Evolutionary conservation across 2,113 vertebrate genomes (phyloP).

Genomic region (Cepphus grylle): DNA sequence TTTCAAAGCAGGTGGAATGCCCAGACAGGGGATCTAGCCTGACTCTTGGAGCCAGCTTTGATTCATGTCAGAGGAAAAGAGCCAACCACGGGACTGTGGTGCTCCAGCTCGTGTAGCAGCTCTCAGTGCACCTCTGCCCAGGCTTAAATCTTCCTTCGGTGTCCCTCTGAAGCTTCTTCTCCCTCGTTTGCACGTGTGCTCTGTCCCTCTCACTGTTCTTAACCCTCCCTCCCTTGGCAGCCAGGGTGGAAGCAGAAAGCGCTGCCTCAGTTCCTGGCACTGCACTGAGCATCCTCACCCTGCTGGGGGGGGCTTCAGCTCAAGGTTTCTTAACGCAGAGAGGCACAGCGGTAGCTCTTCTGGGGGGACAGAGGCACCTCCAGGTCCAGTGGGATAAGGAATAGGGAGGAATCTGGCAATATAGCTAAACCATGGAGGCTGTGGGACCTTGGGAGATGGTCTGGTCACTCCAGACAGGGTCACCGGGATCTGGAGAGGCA

Average conservation of each 20-base stretch:
- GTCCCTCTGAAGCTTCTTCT: background rate
- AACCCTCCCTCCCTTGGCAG: background rate
- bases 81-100: background rate
- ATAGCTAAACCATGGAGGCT: background rate
- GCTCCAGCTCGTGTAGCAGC: background rate
- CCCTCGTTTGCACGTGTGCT: background rate
- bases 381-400: background rate
- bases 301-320: background rate
- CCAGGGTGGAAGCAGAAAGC: background rate
- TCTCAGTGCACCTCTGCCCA: background rate
- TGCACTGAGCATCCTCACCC: background rate
- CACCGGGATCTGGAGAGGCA: background rate
- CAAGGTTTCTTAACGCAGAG: background rate
- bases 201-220: background rate
- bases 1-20: background rate
- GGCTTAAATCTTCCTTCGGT: background rate
- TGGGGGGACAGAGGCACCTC: background rate
- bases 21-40: background rate
- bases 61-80: background rate
- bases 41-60: background rate
- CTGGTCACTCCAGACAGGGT: background rate
- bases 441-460: background rate
- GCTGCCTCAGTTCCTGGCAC: background rate
- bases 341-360: background rate
- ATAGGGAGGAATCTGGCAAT: background rate